Evolutionary conservation across 92 coral and sea anemone genomes (phyloP), one percentile per base, ranked within the genome.

Genomic region (Nematostella vectensis): DNA sequence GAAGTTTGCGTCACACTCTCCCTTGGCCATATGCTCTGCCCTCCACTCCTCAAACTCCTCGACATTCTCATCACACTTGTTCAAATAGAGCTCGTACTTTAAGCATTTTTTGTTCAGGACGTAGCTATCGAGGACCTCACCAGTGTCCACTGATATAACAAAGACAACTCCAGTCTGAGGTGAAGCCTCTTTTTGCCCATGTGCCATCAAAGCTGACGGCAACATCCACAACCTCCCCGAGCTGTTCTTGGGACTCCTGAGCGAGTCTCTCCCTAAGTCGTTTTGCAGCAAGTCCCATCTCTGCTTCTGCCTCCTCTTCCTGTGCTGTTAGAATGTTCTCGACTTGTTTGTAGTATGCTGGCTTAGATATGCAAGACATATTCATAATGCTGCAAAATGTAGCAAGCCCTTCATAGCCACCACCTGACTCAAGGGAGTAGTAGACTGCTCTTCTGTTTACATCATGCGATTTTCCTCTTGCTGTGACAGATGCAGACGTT

Each of bases 231-330:
- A 43, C 48, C 27, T 54, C 60, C 50, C 29, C 24, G 23, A 39
- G 64, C 17, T 45, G 26, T 38, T 27, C 28, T 10, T 48, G 45
- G 29, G 16, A 30, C 39, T 68, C 68, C 8, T 58, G 39, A 3
- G 37, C 26, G 29, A 60, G 49, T 19, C 19, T 39, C 45, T 63
- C 49, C 25, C 63, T 2, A 0, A 63, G 47, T 50, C 61, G 37
- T 29, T 43, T 38, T 47, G 48, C 75, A 11, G 59, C 69, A 33
- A 52, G 48, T 18, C 45, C 59, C 68, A 65, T 62, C 58, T 70
- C 78, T 58, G 62, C 71, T 45, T 63, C 47, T 15, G 78, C 74
- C n/a, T 71, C 78, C 16, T 55, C 63, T 51, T 63, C 62, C 19
- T 50, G 59, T 50, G 72, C 55, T 20, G 12, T 30, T 16, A 50